Evolutionary conservation across 2,797 vertebrate genomes (phyloP), one percentile per base, ranked within the genome.

Genomic region (Salmo trutta): DNA sequence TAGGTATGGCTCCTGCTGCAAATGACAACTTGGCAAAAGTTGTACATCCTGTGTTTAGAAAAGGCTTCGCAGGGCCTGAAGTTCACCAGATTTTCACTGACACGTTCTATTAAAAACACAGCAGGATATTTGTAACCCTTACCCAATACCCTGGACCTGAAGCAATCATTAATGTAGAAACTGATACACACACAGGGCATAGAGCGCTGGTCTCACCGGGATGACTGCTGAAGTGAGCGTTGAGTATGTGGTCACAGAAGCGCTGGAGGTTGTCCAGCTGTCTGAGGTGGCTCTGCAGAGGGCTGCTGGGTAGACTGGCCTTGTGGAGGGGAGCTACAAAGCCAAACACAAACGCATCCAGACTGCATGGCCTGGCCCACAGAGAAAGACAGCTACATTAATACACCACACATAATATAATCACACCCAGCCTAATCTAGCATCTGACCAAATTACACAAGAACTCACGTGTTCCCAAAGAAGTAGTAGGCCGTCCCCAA

Each of bases 271-370:
- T 99, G n/a, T 93, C 92, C 82, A 99, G 96, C 90, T 97, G 96
- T 80, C 95, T 95, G 89, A 99, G 92, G 87, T 99, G 98, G 78
- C 95, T 95, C 91, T 98, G 96, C 84, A 99, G 93, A 24, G 96
- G 95, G 65, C 95, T 94, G 89, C 95, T 97, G 33, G 95, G 95
- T 19, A 99, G 96, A 76, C 83, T 85, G 72, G 97, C 96, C 95
- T 97, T 98, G 90, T 95, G 94, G 69, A 99, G 91, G 0, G 98
- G 98, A 64, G 97, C 97, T 80, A 99, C 85, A 79, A 96, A 98
- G 67, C 97, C 98, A 93, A 99, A 99, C 54, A 96, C 96, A 77
- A 97, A 99, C 84, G 98, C 97, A 89, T 99, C 98, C 91, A 99
- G 93, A 82, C 97, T 98, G 79, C 95, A 96, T 65, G 98, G 98